Conservation (phyloP, 2,888 invertebrate genomes). For the Coecobrya sp. region DNA sequence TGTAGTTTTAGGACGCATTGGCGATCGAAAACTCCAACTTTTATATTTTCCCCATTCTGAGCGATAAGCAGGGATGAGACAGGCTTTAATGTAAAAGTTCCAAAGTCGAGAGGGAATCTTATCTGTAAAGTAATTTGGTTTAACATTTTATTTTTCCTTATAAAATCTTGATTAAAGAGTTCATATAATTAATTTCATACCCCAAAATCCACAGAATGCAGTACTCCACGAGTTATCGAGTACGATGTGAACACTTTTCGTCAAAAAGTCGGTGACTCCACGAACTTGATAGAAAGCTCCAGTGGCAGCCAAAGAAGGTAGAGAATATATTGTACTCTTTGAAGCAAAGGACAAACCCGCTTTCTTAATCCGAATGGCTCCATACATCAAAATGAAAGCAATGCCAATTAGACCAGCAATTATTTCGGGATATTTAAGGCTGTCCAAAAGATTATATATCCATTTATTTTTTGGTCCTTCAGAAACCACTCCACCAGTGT, state of each 20-base stretch:
- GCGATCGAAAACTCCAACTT: neutral
- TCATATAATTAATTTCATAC: too few species aligned
- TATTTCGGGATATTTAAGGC: neutral
- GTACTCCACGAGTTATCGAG: neutral
- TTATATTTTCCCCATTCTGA: constrained; percentile 46
- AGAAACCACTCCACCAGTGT: too few species aligned
- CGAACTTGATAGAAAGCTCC: neutral
- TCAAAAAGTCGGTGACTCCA: neutral
- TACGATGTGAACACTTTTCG: neutral
- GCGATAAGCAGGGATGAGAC: constrained; percentile 6
- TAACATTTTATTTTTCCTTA: too few species aligned
- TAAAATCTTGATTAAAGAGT: too few species aligned
- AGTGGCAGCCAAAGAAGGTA: neutral
- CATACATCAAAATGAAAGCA: neutral
- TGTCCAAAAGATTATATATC: neutral
- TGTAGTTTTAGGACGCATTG: neutral
- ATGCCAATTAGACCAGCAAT: neutral
- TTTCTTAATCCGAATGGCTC: neutral
- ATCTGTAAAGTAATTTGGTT: neutral
- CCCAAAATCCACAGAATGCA: too few species aligned
- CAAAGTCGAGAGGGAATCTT: constrained; percentile 7
- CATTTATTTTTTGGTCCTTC: neutral
- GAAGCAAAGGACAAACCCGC: neutral
- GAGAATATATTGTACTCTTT: neutral
- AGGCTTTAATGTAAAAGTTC: constrained; percentile 34